These are phyloP conservation scores for Muricea muricata DNA, from an alignment of 92 coral and sea anemone species.

Conservation along the genomic window DNA sequence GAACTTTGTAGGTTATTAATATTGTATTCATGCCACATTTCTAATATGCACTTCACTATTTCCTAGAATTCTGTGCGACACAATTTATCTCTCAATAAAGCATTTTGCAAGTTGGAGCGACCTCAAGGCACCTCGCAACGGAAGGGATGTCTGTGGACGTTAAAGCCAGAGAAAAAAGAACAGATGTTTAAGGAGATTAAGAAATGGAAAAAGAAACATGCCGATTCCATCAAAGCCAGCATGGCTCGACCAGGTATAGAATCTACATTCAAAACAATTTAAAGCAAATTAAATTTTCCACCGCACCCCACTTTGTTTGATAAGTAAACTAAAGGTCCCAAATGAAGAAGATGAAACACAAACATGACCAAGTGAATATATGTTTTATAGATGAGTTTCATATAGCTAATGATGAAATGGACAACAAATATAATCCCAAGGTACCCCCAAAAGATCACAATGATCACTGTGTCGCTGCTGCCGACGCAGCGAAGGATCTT, in stretches of 20 bases:
- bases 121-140: slow-evolving; percentile 99
- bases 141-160: slow-evolving; percentile 97
- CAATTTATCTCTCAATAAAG: slow-evolving; percentile 95
- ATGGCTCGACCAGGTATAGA: slow-evolving; percentile 97
- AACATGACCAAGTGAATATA: not conserved
- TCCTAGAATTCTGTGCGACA: slow-evolving; percentile 93
- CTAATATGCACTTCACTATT: not conserved
- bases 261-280: not conserved
- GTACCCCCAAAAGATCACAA: slow-evolving; percentile 64
- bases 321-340: too few relatives aligned
- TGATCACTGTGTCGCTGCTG: slow-evolving; percentile 88
- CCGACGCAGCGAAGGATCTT: slow-evolving; percentile 98
- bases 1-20: too few relatives aligned
- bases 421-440: slow-evolving; percentile 56
- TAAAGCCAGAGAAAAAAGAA: slow-evolving; percentile 93
- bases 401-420: slow-evolving; percentile 85
- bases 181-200: slow-evolving; percentile 97
- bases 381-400: slow-evolving; percentile 80
- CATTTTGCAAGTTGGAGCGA: slow-evolving; percentile 96
- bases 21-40: too few relatives aligned
- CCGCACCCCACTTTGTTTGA: too few relatives aligned
- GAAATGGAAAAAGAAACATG: slow-evolving; percentile 98
- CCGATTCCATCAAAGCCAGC: slow-evolving; percentile 96
- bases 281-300: not conserved
- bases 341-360: not conserved